These are phyloP conservation scores for Platypus cylindrus DNA, from an alignment of 2,888 invertebrate genomes.

Conservation along the genomic window DNA sequence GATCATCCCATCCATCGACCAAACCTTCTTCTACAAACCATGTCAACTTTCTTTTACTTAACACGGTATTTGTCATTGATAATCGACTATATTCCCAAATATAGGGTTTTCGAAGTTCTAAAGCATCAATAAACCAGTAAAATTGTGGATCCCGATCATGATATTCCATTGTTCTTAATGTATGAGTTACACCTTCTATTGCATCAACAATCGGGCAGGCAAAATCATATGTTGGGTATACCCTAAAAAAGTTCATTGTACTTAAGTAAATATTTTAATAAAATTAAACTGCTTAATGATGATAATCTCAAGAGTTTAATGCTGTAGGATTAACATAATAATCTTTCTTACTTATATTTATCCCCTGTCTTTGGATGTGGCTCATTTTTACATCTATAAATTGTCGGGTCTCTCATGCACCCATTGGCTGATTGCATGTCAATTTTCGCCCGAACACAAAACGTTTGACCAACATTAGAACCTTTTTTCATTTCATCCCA, in stretches of 20 bases:
- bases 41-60: slow-evolving; percentile 93
- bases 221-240: slow-evolving; percentile 99
- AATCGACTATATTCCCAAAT: slow-evolving; percentile 95
- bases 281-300: background rate
- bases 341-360: slow-evolving; percentile 70
- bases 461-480: slow-evolving; percentile 63
- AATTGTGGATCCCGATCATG: slow-evolving; percentile 97
- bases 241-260: slow-evolving; percentile 44
- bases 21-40: slow-evolving; percentile 93
- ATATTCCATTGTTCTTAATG: slow-evolving; percentile 95
- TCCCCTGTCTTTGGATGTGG: slow-evolving; percentile 85
- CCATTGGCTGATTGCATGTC: slow-evolving; percentile 95
- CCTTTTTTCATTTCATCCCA: slow-evolving; percentile 96
- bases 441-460: slow-evolving; percentile 93
- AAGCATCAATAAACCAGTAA: slow-evolving; percentile 88
- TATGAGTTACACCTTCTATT: slow-evolving; percentile 94
- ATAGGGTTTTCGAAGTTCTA: slow-evolving; percentile 76
- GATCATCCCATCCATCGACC: slow-evolving; percentile 99
- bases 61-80: slow-evolving; percentile 95
- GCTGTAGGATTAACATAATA: slow-evolving; percentile 3
- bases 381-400: slow-evolving; percentile 95
- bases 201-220: slow-evolving; percentile 99
- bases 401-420: slow-evolving; percentile 95
- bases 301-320: background rate
- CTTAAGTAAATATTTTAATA: background rate